Base-by-base conservation (phyloP, 2,888 invertebrate genomes). In the Catocala fraxini region DNA sequence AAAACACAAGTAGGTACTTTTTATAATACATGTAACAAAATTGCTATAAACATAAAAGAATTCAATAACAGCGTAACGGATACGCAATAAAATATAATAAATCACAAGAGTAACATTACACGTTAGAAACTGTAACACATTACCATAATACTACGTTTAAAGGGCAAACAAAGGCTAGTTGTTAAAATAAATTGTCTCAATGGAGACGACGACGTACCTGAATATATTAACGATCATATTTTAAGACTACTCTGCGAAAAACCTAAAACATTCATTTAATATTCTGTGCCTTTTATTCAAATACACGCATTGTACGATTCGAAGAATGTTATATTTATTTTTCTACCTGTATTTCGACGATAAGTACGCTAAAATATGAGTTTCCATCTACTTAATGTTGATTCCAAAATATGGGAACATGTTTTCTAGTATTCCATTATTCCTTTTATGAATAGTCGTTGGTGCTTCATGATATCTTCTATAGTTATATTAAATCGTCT, bases 181-280 rank as follows among this genome's bases (percentile, higher is more conserved):
- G 61, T 69, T 65, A 65, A 71, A 67, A 65, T 59, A 65, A 77
- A 77, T 56, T 59, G 65, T 60, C 57, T 54, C 56, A 45, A 63
- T 68, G 67, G 53, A 68, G 34, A 56, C 59, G 56, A 64, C 59
- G 59, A 60, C 46, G 62, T 64, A 62, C 56, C 55, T 58, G 56
- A 74, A 68, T 64, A 65, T 62, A 68, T 73, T 63, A 74, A 59
- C 65, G 58, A 69, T 56, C 64, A 63, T 71, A 69, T 69, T 73
- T 73, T 59, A 75, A 67, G 75, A 65, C 59, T 63, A 51, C 67
- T 77, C 67, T 55, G 67, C 61, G 58, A 67, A 73, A 76, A 71
- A 52, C 71, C 62, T 59, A 63, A 67, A 67, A 47, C 58, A 43
- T 64, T 60, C 63, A 54, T 75, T 73, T 69, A 63, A 62, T 73